Conservation (phyloP, 2,888 invertebrate species). For the Eupelmus urozonus region DNA sequence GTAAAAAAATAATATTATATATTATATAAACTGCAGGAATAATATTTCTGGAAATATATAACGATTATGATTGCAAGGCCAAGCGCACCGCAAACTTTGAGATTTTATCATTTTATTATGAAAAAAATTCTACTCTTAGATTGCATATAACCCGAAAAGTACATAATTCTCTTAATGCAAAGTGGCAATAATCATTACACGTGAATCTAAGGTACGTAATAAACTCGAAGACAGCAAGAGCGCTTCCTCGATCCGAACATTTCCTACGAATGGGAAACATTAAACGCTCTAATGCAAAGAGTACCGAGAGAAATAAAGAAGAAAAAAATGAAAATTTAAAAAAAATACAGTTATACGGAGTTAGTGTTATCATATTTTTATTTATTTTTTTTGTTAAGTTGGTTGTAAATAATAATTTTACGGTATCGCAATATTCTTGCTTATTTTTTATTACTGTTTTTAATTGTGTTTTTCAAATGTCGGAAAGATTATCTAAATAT, state of each 20-base stretch:
- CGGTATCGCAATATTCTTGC: too few species aligned
- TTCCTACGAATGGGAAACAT: not conserved
- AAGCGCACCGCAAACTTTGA: constrained; percentile 7
- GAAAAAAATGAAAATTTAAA: not conserved
- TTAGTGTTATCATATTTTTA: too few species aligned
- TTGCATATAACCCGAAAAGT: constrained; percentile 9
- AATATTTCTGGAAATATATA: too few species aligned
- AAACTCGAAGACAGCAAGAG: constrained; percentile 35
- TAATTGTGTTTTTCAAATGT: too few species aligned
- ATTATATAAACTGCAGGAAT: too few species aligned
- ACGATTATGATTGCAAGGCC: too few species aligned
- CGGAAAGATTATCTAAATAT: too few species aligned
- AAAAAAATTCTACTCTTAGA: constrained; percentile 27
- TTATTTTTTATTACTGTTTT: too few species aligned
- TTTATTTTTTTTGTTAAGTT: too few species aligned
- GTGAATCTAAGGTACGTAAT: constrained; percentile 45
- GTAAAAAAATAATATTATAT: too few species aligned
- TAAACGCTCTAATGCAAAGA: too few species aligned
- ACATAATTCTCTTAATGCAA: constrained; percentile 38
- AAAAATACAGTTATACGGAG: not conserved
- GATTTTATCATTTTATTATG: constrained; percentile 1
- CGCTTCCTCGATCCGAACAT: constrained; percentile 34
- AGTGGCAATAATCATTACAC: constrained; percentile 51
- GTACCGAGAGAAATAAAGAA: not conserved
- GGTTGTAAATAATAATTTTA: too few species aligned